Conservation (phyloP, 2,797 vertebrate species). For the Gorsachius magnificus region DNA sequence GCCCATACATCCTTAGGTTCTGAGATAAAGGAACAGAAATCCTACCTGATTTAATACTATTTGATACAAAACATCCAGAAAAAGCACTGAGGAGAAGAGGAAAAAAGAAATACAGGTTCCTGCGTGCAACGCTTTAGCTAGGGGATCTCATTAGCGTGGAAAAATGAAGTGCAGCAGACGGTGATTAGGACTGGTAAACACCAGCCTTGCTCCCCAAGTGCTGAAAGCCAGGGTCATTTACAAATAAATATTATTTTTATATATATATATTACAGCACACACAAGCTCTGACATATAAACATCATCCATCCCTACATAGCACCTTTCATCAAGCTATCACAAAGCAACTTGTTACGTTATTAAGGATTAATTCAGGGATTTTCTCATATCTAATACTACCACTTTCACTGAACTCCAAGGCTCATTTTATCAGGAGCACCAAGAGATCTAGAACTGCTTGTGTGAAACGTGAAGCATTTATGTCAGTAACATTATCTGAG, state of each 20-base stretch:
- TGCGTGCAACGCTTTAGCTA: rapidly evolving
- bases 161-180: not conserved
- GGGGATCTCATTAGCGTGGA: not conserved
- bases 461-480: rapidly evolving
- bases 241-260: not conserved
- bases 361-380: not conserved
- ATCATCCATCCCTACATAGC: not conserved
- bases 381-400: not conserved
- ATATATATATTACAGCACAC: not conserved
- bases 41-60: not conserved
- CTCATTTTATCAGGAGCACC: not conserved
- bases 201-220: not conserved
- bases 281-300: not conserved
- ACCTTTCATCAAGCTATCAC: not conserved
- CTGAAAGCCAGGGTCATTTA: not conserved
- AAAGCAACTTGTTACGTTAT: not conserved
- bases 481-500: not conserved
- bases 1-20: not conserved
- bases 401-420: not conserved
- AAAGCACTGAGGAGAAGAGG: not conserved
- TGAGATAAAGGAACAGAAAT: not conserved
- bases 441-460: not conserved
- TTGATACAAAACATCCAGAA: not conserved
- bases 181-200: not conserved
- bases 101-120: not conserved